phyloP scores from a whole-genome alignment of 2,888 invertebrate genomes.

The Meloe dianella region DNA sequence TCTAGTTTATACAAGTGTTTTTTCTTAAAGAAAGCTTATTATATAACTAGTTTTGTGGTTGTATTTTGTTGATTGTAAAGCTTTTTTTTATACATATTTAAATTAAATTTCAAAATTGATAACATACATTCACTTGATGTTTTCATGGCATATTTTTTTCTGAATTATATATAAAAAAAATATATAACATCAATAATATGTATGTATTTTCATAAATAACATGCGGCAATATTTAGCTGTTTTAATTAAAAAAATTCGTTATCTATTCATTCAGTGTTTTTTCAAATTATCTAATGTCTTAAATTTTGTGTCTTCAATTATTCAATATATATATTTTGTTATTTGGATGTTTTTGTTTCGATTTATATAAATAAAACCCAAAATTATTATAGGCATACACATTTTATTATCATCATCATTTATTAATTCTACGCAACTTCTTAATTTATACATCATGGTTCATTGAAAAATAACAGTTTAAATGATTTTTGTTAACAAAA shows the following conservation, averaged over 20 bases:
- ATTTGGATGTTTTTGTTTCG: neutral
- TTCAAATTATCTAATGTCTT: conserved; percentile 1
- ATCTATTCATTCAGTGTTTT: neutral
- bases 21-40: neutral
- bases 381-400: conserved; percentile 6
- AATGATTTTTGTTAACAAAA: neutral
- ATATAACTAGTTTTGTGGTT: conserved; percentile 4
- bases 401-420: conserved; percentile 2
- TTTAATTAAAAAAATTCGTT: too few species aligned
- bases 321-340: conserved; percentile 9
- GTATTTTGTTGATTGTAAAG: neutral
- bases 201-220: neutral
- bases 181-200: neutral
- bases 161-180: neutral
- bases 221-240: neutral
- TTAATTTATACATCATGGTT: neutral
- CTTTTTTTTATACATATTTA: neutral
- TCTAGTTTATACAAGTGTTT: neutral
- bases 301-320: conserved; percentile 4
- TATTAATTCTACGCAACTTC: neutral
- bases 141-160: neutral
- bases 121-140: neutral
- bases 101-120: neutral
- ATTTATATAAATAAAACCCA: neutral
- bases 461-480: neutral